phyloP scores from a whole-genome alignment of 2,888 invertebrate species.

The Cephus pulcher region DNA sequence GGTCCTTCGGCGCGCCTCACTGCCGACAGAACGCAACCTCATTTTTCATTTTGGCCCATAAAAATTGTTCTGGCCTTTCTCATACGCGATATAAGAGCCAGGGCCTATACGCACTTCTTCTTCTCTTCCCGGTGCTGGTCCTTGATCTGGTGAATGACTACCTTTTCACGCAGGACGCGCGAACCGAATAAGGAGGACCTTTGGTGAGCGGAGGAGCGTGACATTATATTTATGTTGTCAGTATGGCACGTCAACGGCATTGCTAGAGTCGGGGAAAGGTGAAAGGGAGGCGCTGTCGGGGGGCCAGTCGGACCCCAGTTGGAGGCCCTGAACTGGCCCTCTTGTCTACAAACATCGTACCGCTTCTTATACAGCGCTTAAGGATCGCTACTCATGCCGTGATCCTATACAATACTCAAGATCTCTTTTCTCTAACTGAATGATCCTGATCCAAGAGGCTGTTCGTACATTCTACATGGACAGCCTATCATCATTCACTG shows the following conservation, averaged over 20 bases:
- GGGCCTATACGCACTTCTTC: background rate
- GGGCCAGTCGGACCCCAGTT: constrained; percentile 39
- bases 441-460: background rate
- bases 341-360: constrained; percentile 57
- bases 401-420: background rate
- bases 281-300: constrained; percentile 37
- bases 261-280: constrained; percentile 28
- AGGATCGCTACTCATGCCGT: constrained; percentile 38
- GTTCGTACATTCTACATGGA: background rate
- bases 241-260: constrained; percentile 51
- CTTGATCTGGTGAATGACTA: constrained; percentile 14
- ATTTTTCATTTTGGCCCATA: constrained; percentile 56
- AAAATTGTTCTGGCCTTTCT: constrained; percentile 39
- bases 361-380: background rate
- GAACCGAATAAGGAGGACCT: constrained; percentile 23
- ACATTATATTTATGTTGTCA: constrained; percentile 66
- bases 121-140: background rate
- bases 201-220: constrained; percentile 62
- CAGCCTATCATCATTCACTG: background rate
- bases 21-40: constrained; percentile 48
- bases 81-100: background rate
- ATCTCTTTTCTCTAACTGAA: constrained; percentile 2
- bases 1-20: constrained; percentile 17
- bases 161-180: constrained; percentile 16
- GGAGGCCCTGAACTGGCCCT: background rate